Evolutionary conservation across 2,113 vertebrate species (phyloP).

Genomic region (Setophaga petechia): DNA sequence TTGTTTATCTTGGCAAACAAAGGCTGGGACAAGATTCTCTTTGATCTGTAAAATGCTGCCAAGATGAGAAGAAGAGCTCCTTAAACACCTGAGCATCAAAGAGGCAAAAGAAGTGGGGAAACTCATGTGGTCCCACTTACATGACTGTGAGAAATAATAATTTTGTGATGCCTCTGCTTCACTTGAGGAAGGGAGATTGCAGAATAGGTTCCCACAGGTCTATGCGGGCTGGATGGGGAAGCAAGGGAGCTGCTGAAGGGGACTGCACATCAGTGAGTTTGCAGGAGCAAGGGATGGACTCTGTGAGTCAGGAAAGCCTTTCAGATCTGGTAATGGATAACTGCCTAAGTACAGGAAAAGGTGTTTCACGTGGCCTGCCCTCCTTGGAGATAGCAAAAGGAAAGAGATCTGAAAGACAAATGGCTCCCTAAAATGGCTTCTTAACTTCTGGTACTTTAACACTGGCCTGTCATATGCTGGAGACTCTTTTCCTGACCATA

Average conservation of each 20-base stretch:
- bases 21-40: background rate
- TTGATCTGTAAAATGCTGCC: background rate
- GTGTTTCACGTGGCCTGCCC: background rate
- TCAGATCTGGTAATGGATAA: background rate
- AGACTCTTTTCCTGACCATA: constrained; percentile 65
- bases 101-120: background rate
- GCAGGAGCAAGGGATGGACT: background rate
- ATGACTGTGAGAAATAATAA: background rate
- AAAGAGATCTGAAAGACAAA: background rate
- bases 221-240: fast-evolving
- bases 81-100: background rate
- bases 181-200: background rate
- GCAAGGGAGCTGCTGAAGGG: background rate
- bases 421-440: background rate
- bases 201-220: background rate
- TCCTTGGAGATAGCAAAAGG: background rate
- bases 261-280: background rate
- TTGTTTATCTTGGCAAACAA: constrained; percentile 37
- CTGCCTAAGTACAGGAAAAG: background rate
- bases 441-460: background rate
- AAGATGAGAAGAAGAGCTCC: background rate
- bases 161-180: background rate
- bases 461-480: constrained; percentile 72
- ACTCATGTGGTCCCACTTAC: background rate
- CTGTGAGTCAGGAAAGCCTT: background rate